phyloP scores from a whole-genome alignment of 2,888 invertebrate genomes.

The Platerodrilus igneus region DNA sequence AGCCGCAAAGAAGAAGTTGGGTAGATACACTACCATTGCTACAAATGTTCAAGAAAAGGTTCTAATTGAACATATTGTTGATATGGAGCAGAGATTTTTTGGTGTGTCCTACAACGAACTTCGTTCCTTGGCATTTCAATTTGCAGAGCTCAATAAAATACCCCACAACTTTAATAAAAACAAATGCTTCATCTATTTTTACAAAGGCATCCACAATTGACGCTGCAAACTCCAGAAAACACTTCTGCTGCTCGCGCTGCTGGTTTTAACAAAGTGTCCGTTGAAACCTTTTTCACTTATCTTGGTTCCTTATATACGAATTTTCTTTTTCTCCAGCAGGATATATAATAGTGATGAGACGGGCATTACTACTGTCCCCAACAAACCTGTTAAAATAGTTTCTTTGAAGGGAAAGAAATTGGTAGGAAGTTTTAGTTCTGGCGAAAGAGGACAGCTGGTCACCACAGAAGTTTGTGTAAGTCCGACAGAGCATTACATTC shows the following conservation, averaged over 20 bases:
- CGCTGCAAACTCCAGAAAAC: constrained; percentile 25
- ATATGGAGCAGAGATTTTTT: no score
- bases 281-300: constrained; percentile 19
- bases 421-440: constrained; percentile 4
- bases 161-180: no score
- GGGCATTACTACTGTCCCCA: constrained; percentile 9
- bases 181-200: no score
- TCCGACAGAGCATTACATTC: constrained; percentile 8
- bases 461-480: constrained; percentile 2
- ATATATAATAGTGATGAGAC: constrained; percentile 10
- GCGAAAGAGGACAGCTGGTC: constrained; percentile 3
- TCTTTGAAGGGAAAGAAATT: constrained; percentile 5
- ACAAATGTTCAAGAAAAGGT: no score
- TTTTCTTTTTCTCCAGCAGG: no score
- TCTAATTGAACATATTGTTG: no score
- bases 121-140: no score
- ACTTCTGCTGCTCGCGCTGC: constrained; percentile 19
- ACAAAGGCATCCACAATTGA: constrained; percentile 21
- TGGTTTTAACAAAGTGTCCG: constrained; percentile 24
- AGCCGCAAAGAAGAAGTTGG: no score
- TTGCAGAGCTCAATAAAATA: no score
- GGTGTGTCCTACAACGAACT: no score
- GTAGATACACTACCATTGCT: no score
- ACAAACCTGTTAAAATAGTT: constrained; percentile 7
- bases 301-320: constrained; percentile 9